Evolutionary conservation across 2,113 vertebrate species (phyloP), one percentile per base, ranked within the genome.

Genomic region (Hiodon tergisus): DNA sequence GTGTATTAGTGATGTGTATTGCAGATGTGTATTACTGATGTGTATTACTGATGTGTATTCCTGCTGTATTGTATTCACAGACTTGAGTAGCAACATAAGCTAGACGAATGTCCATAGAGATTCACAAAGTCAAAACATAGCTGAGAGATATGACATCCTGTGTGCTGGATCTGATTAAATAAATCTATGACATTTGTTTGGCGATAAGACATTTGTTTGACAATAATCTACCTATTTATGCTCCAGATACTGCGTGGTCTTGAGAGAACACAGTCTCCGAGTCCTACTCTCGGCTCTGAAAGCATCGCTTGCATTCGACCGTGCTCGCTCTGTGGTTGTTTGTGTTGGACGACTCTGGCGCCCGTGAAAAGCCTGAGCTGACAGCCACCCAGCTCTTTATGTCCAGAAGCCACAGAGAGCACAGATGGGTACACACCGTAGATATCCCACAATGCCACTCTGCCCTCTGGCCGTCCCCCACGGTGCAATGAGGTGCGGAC

Each of bases 371-470:
- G 75, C 69, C 31, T 5, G 74, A 75, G 53, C 60, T 80, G 72
- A 80, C 67, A 52, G n/a, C 78, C 31, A 11, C 47, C 67, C 74
- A 52, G 3, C 62, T 70, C 46, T 66, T 74, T 53, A 10, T 79
- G 46, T 76, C 31, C 72, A 74, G 54, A 52, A 76, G 66, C 51
- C 62, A 61, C 55, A 57, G 14, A 60, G 10, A 7, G 55, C 59
- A 67, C 67, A 81, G 57, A 74, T 79, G 79, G 57, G 73, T 16
- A n/a, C 67, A 52, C 50, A 53, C n/a, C 72, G 54, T 62, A 51
- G 48, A 48, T 76, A 63, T 77, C 75, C 76, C 72, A 75, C 71
- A 78, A 77, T 79, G 77, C 17, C 63, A 13, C 69, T 73, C 61
- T 63, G 10, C 70, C 57, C 78, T 77, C 77, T 77, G 60, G 58